Evolutionary conservation across 2,797 vertebrate genomes (phyloP).

Genomic region (Heterohyrax brucei): DNA sequence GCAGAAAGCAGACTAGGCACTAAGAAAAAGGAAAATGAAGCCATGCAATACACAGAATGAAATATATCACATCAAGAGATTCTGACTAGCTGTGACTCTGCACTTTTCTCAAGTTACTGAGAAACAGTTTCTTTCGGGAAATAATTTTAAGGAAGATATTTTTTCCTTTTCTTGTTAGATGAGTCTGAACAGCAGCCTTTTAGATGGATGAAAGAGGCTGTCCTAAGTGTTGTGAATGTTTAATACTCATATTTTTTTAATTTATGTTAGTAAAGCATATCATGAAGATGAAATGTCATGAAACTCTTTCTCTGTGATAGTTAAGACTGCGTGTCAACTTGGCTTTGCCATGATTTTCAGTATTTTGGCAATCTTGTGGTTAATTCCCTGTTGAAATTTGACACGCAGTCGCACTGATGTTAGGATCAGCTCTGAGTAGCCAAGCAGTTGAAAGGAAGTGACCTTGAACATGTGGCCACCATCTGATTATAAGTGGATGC

Average conservation of each 20-base stretch:
- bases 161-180: constrained; percentile 10
- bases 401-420: too few species aligned
- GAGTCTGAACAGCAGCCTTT: not conserved
- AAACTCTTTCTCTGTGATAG: not conserved
- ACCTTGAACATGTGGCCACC: too few species aligned
- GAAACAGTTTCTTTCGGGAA: constrained; percentile 41
- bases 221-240: constrained; percentile 33
- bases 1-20: constrained; percentile 36
- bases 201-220: not conserved
- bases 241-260: constrained; percentile 46
- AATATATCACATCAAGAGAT: constrained; percentile 21
- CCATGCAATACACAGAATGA: not conserved
- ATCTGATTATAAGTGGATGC: too few species aligned
- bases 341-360: too few species aligned
- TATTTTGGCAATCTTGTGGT: too few species aligned
- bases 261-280: constrained; percentile 5
- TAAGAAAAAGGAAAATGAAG: constrained; percentile 36
- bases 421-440: too few species aligned
- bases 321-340: too few species aligned
- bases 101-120: not conserved
- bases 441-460: too few species aligned
- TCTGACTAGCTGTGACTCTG: constrained; percentile 59
- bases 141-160: not conserved
- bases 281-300: not conserved
- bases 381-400: too few species aligned